These are phyloP conservation scores for Mantis religiosa DNA, from an alignment of 2,888 invertebrate species.

Conservation along the genomic window DNA sequence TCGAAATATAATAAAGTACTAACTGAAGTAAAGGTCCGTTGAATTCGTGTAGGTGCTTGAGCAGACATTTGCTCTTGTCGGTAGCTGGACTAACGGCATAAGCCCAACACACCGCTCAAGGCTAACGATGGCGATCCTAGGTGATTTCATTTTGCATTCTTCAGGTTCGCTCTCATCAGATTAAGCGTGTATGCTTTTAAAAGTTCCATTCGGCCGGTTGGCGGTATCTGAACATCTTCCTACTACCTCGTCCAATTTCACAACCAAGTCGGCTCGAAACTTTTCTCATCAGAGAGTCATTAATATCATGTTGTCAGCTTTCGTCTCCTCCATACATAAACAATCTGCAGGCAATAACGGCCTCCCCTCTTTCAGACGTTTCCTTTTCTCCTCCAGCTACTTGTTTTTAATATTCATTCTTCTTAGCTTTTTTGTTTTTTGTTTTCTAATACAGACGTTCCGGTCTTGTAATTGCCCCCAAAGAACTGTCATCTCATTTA, in stretches of 20 bases:
- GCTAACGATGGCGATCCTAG: not conserved
- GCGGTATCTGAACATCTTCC: conserved; percentile 8
- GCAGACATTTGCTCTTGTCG: not conserved
- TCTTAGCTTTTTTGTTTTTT: not conserved
- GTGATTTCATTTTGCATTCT: not conserved
- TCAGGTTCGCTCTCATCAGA: not conserved
- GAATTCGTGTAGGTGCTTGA: no score
- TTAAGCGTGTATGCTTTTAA: not conserved
- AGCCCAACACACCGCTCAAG: not conserved
- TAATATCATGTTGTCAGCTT: conserved; percentile 26
- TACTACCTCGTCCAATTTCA: not conserved
- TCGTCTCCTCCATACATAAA: conserved; percentile 11
- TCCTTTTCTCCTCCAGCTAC: not conserved
- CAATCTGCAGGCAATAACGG: conserved; percentile 3
- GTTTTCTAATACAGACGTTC: not conserved
- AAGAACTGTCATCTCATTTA: not conserved
- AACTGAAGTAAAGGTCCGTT: no score
- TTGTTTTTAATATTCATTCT: not conserved
- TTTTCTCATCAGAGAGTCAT: conserved; percentile 30
- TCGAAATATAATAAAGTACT: no score
- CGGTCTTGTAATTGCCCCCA: not conserved
- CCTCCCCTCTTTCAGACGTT: not conserved
- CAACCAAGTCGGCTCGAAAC: conserved; percentile 13
- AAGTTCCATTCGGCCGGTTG: not conserved
- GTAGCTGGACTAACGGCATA: not conserved